Base-by-base conservation (phyloP, 2,888 invertebrate genomes). In the Acleris cristana region DNA sequence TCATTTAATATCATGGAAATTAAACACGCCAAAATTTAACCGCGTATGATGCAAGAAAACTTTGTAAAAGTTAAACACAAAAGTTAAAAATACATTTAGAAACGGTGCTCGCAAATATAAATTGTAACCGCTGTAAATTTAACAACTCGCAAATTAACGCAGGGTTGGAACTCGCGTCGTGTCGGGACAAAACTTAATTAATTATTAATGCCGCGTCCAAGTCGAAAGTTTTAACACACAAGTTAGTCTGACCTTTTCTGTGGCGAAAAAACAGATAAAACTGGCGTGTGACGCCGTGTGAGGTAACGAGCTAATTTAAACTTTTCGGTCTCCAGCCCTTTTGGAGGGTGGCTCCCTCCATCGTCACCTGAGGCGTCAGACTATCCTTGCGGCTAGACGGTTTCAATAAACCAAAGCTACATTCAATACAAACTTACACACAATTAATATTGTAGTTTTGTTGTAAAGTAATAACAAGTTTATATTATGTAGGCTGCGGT, bases 261-360 rank as follows among this genome's bases (percentile, higher is more conserved):
- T 81, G 73, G 74, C 72, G 83, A 89, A 90, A 92, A 92, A 92
- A 90, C 89, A 89, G 77, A 86, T 83, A 84, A 82, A 88, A 87
- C 88, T 84, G 87, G 80, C 84, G 79, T 82, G 86, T 86, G 81
- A 78, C 84, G 75, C 79, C 85, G 86, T 88, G 83, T 88, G 90
- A 89, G 80, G 90, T 92, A 92, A 92, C 92, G 86, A 92, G 92
- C 92, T 92, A 91, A 92, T 92, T 92, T 92, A 92, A 92, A 92
- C 90, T 92, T 92, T 92, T 91, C 88, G 89, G 86, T 81, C 79
- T 81, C 81, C 71, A 77, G 84, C 86, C 86, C 88, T 84, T 75
- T 75, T 72, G 70, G 71, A 74, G 77, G 88, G 86, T 81, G 84
- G 77, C 79, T 85, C 86, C 84, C 77, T 76, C 73, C 70, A 71